Evolutionary conservation across 2,113 vertebrate genomes (phyloP), one percentile per base, ranked within the genome.

Genomic region (Galeopterus variegatus): DNA sequence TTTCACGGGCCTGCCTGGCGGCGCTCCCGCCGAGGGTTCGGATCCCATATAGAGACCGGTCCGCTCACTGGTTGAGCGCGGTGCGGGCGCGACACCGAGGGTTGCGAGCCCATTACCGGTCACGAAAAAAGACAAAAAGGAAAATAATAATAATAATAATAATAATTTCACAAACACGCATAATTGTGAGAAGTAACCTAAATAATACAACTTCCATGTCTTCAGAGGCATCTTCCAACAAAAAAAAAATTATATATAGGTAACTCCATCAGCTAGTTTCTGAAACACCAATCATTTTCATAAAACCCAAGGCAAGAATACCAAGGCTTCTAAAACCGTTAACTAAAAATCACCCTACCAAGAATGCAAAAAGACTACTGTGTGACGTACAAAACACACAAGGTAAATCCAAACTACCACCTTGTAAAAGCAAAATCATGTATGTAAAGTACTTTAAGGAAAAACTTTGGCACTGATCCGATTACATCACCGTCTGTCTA

Each of bases 401-500:
- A 36, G 14, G 36, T 48, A 48, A 92, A 75, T 23, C 72, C 45
- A 95, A 21, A 64, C 52, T 54, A 64, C 19, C 64, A 87, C 48
- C 33, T 89, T 67, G 67, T 41, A 52, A 96, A 84, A 72, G 31
- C 54, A 36, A 5, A 33, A 41, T 48, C 48, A 69, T 15, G 60
- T 60, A 76, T 8, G 41, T 79, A 45, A 79, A 92, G 50, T 19
- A 65, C 21, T 70, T 33, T 54, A 77, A 24, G 60, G 45, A 82
- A 88, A 91, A 65, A 79, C 36, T 23, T 14, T 88, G 81, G 77
- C 94, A 90, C 50, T 86, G 17, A 64, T 1, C 54, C 19, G 54
- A 88, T 94, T 41, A 92, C 56, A 90, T 77, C 93, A 96, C 8
- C 31, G 62, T 95, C 85, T 93, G 83, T 81, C 91, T 80, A 91